phyloP scores from a whole-genome alignment of 2,888 invertebrate species.

The Archaeoteleia sp. region DNA sequence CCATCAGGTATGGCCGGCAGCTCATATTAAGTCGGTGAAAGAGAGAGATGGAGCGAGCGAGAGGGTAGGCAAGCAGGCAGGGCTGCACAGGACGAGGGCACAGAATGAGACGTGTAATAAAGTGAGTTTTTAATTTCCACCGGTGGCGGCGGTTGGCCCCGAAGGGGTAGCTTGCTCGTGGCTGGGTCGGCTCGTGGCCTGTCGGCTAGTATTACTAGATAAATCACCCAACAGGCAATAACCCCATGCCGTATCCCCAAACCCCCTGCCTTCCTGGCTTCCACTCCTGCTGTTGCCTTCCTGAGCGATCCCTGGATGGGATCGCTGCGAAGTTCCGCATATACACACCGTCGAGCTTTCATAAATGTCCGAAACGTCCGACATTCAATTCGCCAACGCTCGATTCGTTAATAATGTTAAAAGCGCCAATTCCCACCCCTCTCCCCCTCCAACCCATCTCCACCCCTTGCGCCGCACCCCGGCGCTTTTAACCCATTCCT shows the following conservation, averaged over 20 bases:
- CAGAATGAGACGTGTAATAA: slow-evolving; percentile 75
- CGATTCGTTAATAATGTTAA: slow-evolving; percentile 57
- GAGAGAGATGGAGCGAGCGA: slow-evolving; percentile 10
- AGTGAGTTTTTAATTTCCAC: slow-evolving; percentile 75
- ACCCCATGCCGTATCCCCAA: slow-evolving; percentile 64
- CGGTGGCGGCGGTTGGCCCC: slow-evolving; percentile 66
- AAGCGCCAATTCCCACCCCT: slow-evolving; percentile 17
- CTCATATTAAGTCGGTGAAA: slow-evolving; percentile 50
- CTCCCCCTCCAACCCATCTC: slow-evolving; percentile 3
- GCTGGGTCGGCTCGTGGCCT: slow-evolving; percentile 67
- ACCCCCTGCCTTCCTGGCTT: slow-evolving; percentile 29
- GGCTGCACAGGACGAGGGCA: slow-evolving; percentile 36
- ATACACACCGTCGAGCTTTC: slow-evolving; percentile 54
- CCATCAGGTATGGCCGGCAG: slow-evolving; percentile 70
- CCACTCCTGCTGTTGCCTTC: slow-evolving; percentile 13
- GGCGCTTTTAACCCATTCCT: too few relatives aligned
- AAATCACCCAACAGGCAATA: slow-evolving; percentile 75
- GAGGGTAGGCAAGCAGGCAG: not conserved
- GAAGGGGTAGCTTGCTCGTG: slow-evolving; percentile 63
- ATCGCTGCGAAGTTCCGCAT: slow-evolving; percentile 7
- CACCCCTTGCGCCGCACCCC: too few relatives aligned
- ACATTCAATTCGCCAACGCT: slow-evolving; percentile 55
- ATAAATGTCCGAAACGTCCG: slow-evolving; percentile 53
- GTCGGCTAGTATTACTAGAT: slow-evolving; percentile 75
- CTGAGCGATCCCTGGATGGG: slow-evolving; percentile 26